Conservation (phyloP, 2,888 invertebrate species). For the Luperina testacea region DNA sequence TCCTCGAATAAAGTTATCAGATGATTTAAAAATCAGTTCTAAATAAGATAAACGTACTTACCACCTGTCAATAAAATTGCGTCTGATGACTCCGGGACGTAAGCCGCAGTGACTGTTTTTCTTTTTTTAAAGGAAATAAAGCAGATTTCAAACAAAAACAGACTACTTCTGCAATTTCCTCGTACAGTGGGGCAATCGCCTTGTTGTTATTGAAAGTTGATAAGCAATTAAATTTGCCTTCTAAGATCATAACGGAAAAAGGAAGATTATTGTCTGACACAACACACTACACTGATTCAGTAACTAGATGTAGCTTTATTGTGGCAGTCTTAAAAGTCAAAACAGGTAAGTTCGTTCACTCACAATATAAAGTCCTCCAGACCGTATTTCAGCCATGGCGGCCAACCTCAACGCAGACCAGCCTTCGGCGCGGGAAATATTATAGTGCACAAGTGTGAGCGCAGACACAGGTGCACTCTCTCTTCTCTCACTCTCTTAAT, state of each 20-base stretch:
- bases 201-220: background rate
- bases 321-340: background rate
- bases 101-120: background rate
- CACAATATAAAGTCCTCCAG: background rate
- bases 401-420: background rate
- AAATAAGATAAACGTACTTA: background rate
- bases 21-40: too few relatives aligned
- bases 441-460: background rate
- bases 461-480: too few relatives aligned
- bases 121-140: background rate
- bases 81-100: background rate
- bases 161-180: background rate
- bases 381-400: background rate
- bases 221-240: background rate
- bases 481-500: too few relatives aligned
- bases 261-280: background rate
- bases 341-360: too few relatives aligned
- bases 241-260: background rate
- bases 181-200: background rate
- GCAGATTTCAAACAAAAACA: background rate
- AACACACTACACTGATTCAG: background rate
- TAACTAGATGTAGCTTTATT: background rate
- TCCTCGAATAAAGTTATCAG: too few relatives aligned
- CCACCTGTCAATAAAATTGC: background rate
- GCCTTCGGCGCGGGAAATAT: background rate